These are phyloP conservation scores for Microplitis manilae DNA, from an alignment of 2,888 invertebrate genomes.

Conservation along the genomic window DNA sequence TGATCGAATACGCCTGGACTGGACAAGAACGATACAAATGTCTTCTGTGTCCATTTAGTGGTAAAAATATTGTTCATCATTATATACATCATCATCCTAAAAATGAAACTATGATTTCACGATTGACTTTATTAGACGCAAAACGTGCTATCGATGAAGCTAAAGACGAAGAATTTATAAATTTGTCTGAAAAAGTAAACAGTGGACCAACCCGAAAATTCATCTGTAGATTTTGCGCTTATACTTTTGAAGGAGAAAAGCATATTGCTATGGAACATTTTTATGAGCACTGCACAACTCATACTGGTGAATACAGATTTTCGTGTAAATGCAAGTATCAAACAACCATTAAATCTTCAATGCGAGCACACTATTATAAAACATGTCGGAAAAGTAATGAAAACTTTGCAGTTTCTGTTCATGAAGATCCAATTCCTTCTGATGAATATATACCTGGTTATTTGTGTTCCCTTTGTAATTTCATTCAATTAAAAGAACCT, in stretches of 20 bases:
- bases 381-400: constrained; percentile 56
- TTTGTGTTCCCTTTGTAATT: constrained; percentile 83
- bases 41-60: constrained; percentile 76
- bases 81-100: constrained; percentile 78
- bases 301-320: constrained; percentile 85
- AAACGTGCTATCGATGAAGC: constrained; percentile 75
- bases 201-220: constrained; percentile 52
- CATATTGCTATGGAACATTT: constrained; percentile 71
- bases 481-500: constrained; percentile 77
- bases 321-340: constrained; percentile 77
- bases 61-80: constrained; percentile 78
- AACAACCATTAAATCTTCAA: constrained; percentile 64
- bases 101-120: constrained; percentile 78
- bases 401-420: constrained; percentile 50
- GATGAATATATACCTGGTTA: constrained; percentile 73
- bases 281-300: constrained; percentile 82
- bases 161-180: constrained; percentile 68
- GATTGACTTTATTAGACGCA: constrained; percentile 74
- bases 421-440: constrained; percentile 58
- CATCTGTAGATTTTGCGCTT: constrained; percentile 66
- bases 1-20: constrained; percentile 60
- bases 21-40: constrained; percentile 73
- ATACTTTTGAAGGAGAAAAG: constrained; percentile 52
- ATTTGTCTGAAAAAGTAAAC: constrained; percentile 24
- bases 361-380: constrained; percentile 67